Base-by-base conservation (phyloP, 1,140 invertebrate species). In the Aradophagus sp. region DNA sequence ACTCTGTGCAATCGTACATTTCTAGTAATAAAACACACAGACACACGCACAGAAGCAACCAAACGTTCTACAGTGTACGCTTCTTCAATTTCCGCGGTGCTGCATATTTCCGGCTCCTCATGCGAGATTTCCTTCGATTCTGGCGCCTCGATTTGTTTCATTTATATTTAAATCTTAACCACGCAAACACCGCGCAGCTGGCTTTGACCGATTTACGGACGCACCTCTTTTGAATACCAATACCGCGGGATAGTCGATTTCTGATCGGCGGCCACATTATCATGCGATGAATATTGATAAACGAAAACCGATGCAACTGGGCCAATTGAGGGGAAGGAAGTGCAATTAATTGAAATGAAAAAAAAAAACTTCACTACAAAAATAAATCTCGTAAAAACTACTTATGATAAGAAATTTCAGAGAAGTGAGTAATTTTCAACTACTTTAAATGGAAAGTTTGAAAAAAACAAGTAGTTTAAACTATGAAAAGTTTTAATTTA, bases 151-250 rank as follows among this genome's bases (percentile, higher is more conserved):
- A 59, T 70, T 70, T 70, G 67, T 70, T 70, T 70, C 67, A 70
- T 70, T 70, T 63, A 63, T 70, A 70, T 70, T 70, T 70, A 70
- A 63, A 70, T 70, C 39, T 50, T 34, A 16, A 32, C 56, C 36
- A 41, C 53, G 8, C 53, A 14, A 47, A 32, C 52, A 50, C 50
- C 17, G 17, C 44, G 27, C 58, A 58, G 48, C 58, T 58, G 4
- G 58, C 35, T 50, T 50, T 70, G 63, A 63, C 66, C 66, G 66
- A 62, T 70, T 70, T 70, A 70, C 58, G 50, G 59, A 62, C 29
- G 15, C 29, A 50, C 41, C 44, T 50, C 38, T 29, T 14, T 12
- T 13, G 66, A 70, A 70, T 63, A 52, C 50, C 63, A 70, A 70
- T 70, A 56, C 39, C n/a, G 8, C 36, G n/a, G 15, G 19, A 44